phyloP scores from a whole-genome alignment of 2,797 vertebrate genomes.

The Lepidocolaptes lacrymiger region DNA sequence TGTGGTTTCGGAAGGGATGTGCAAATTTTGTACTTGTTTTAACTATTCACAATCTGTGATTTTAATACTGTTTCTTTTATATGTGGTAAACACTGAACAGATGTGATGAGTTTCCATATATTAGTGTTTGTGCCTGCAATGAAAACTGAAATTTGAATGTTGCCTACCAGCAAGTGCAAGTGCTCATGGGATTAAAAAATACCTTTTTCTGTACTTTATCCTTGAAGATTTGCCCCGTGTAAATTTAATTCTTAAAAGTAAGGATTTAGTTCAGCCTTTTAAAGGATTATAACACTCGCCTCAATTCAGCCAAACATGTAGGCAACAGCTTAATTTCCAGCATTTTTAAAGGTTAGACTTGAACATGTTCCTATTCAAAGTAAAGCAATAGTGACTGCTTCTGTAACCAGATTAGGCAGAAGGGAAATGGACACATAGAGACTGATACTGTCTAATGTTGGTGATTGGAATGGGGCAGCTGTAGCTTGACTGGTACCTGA shows the following conservation, averaged over 20 bases:
- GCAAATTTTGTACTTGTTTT: not conserved
- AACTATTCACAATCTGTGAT: not conserved
- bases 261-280: not conserved
- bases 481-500: not conserved
- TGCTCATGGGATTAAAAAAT: not conserved
- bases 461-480: not conserved
- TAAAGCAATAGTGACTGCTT: not conserved
- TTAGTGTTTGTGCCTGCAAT: not conserved
- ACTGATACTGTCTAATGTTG: not conserved
- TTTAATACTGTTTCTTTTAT: not conserved
- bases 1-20: not conserved
- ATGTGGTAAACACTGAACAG: not conserved
- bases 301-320: not conserved
- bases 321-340: not conserved
- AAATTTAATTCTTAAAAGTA: not conserved
- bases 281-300: not conserved
- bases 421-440: not conserved
- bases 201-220: not conserved
- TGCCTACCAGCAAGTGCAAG: not conserved
- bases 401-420: not conserved
- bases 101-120: not conserved
- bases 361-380: not conserved
- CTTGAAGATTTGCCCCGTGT: not conserved
- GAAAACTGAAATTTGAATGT: not conserved
- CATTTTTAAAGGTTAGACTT: not conserved